Conservation (phyloP, 2,113 vertebrate genomes). For the Cavia porcellus region DNA sequence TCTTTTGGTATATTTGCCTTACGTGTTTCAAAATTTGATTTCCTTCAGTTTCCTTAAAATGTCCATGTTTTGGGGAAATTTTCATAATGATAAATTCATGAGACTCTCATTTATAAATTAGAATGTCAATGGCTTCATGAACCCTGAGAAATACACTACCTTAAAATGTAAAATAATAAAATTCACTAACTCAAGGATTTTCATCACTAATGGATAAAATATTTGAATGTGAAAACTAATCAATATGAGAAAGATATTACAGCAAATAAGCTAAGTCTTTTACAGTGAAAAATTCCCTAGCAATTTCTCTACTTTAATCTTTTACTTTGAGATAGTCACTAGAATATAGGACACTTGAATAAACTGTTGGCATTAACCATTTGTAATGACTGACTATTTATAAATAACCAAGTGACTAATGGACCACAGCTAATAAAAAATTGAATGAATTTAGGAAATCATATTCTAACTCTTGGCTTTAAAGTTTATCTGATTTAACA, state of each 20-base stretch:
- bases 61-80: not conserved
- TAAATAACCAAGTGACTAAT: slow-evolving; percentile 37
- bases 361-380: slow-evolving; percentile 28
- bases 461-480: not conserved
- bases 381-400: not conserved
- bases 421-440: slow-evolving; percentile 9
- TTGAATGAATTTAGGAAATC: not conserved
- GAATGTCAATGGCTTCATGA: not conserved
- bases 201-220: not conserved
- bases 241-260: not conserved
- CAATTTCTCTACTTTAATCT: not conserved
- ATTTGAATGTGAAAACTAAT: not conserved
- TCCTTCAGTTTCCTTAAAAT: not conserved
- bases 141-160: not conserved
- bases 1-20: not conserved
- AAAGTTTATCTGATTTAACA: not conserved
- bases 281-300: not conserved
- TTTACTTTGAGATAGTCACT: not conserved
- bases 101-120: not conserved
- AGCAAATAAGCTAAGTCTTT: not conserved
- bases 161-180: not conserved
- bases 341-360: not conserved
- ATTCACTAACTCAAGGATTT: not conserved
- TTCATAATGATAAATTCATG: slow-evolving; percentile 19
- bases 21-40: slow-evolving; percentile 1